Evolutionary conservation across 1,140 invertebrate species (phyloP), one percentile per base, ranked within the genome.

Genomic region (Drosophila saltans): DNA sequence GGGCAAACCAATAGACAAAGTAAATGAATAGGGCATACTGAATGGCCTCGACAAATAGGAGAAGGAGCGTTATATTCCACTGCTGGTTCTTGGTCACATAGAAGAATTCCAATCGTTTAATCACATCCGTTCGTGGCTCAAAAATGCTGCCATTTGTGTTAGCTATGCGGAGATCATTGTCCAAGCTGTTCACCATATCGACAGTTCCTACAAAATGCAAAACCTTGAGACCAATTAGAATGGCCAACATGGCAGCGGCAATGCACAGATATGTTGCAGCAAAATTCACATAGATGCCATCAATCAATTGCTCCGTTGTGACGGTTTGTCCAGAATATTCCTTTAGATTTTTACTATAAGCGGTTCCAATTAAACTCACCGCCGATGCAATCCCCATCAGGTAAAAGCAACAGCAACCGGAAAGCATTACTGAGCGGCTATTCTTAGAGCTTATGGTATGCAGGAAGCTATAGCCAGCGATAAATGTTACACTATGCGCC

Each of bases 61-160:
- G 66, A 9, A 92, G 57, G 10, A 91, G 48, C 24, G 77, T 90
- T 10, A 92, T 67, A 30, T 91, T 80, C 91, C 91, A 92, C 63
- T 80, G 85, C 40, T 91, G 84, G 40, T 91, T 92, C 60, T 90
- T 91, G 36, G 88, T 92, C 59, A 92, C 88, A 59, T 92, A 92
- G 60, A 92, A 92, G 73, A 92, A 92, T 62, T 92, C 72, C 59
- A 90, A 75, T 0, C 80, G 75, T 62, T 91, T 91, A 40, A 92
- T 92, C 0, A 92, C 75, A 8, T 92, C 88, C 21, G 67, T 41
- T 0, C 91, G 72, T 2, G 69, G 33, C 67, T 92, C 91, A 28
- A 92, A 92, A 21, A 92, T 76, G 52, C 80, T 91, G 41, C 88
- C 85, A 58, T 92, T 92, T 3, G 74, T 75, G 63, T 92, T 92